Base-by-base conservation (phyloP, 92 coral and sea anemone species). In the Metridium senile region DNA sequence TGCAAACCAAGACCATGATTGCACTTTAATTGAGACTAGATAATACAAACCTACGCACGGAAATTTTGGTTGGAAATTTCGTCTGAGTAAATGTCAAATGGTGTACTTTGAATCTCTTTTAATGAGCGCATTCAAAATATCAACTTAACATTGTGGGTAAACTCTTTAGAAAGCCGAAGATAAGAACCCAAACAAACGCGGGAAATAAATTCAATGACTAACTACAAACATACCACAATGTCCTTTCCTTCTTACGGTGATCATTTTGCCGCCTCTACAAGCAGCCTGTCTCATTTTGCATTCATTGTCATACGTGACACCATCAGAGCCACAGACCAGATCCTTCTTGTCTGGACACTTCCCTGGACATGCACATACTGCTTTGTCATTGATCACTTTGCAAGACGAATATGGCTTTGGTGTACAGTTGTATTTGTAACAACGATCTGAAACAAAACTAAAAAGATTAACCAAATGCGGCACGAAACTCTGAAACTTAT, bases 211-310 rank as follows among this genome's bases (percentile, higher is more conserved):
- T n/a, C n/a, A n/a, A n/a, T n/a, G n/a, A n/a, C n/a, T n/a, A n/a
- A n/a, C n/a, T n/a, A n/a, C n/a, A n/a, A n/a, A n/a, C 76, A 27
- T 28, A 80, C 84, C 62, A 33, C 84, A 80, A 59, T 70, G 71
- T 56, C 77, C 77, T 10, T 71, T 80, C 26, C 84, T 23, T 16
- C 62, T 11, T 8, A 71, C 71, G 8, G 78, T 63, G 11, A 80
- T 70, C 77, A 61, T 61, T 21, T n/a, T 80, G 32, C 58, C 72
- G 21, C 46, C 43, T 17, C 27, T 49, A 27, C 84, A 80, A 18
- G 84, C 77, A 8, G 62, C 54, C 18, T 26, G 71, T 70, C 52
- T 57, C 70, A 70, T 33, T 33, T 33, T 22, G 39, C 84, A 79
- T 67, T 79, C 84, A 33, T 79, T 79, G 77, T 70, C 39, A 33